Conservation (phyloP, 1,140 invertebrate genomes). For the Holcopasites calliopsidis region DNA sequence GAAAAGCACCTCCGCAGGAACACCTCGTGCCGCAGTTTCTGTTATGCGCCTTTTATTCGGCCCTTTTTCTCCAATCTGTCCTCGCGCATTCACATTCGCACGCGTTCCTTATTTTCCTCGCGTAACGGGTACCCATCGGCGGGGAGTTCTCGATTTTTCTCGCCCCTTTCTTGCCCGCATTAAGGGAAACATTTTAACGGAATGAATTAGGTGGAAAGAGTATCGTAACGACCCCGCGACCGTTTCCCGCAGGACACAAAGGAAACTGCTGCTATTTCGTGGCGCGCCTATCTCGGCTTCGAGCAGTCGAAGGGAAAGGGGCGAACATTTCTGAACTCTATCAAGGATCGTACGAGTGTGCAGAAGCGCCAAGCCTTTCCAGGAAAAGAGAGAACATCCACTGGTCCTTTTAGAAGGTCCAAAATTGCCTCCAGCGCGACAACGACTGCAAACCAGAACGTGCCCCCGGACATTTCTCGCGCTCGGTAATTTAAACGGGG, state of each 20-base stretch:
- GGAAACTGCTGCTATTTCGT: neutral
- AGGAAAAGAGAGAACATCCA: slow-evolving; percentile 7
- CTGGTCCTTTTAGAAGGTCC: neutral
- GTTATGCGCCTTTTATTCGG: slow-evolving; percentile 15
- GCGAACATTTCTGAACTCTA: neutral
- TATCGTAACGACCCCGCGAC: neutral
- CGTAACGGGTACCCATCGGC: slow-evolving; percentile 16
- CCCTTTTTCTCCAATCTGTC: neutral
- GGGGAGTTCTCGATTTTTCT: slow-evolving; percentile 2
- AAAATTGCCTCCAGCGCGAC: slow-evolving; percentile 30
- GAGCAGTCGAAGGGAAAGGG: neutral
- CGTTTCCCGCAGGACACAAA: neutral
- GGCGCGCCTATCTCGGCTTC: neutral
- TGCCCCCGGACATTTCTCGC: slow-evolving; percentile 1
- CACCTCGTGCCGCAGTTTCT: slow-evolving; percentile 1
- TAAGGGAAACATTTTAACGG: too few relatives aligned
- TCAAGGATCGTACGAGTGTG: neutral
- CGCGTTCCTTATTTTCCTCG: slow-evolving; percentile 24
- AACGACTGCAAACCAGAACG: neutral
- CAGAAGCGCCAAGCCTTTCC: neutral
- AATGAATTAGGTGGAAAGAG: slow-evolving; percentile 38
- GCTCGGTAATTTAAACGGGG: slow-evolving; percentile 19
- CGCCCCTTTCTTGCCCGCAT: neutral
- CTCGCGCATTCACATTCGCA: neutral
- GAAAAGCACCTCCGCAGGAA: slow-evolving; percentile 29